Percentiles rank a stretch among this genome's conserved stretches.
Conservation (phyloP, 2,888 invertebrate species). For the Drosophila sordidula region DNA sequence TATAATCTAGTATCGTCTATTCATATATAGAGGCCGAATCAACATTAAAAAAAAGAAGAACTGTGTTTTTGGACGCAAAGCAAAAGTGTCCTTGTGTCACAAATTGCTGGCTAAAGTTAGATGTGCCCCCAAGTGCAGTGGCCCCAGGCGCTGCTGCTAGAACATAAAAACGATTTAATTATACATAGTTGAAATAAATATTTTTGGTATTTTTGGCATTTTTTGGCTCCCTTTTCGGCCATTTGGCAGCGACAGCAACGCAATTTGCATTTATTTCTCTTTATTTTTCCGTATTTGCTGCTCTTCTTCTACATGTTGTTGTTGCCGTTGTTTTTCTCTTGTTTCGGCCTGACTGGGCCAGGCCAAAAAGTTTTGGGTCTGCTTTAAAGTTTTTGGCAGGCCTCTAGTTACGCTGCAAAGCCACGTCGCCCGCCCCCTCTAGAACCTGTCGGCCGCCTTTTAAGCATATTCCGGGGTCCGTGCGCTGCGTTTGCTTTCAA, state of each 20-base stretch:
- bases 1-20: conserved; percentile 3
- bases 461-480: conserved; percentile 26
- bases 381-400: conserved; percentile 69
- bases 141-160: conserved; percentile 20
- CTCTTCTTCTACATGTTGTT: neutral
- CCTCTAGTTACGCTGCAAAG: conserved; percentile 28
- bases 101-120: conserved; percentile 40
- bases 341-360: conserved; percentile 49
- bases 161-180: conserved; percentile 60
- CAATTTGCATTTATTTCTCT: conserved; percentile 46
- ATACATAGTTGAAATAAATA: conserved; percentile 62
- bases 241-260: conserved; percentile 60
- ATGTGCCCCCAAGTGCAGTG: conserved; percentile 46
- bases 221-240: conserved; percentile 55
- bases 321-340: conserved; percentile 4
- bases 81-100: conserved; percentile 48
- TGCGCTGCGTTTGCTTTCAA: conserved; percentile 70
- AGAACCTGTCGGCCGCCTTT: conserved; percentile 13
- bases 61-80: conserved; percentile 10
- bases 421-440: neutral
- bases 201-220: conserved; percentile 57
- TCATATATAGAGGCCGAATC: neutral
- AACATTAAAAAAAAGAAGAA: neutral
- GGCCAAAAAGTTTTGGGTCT: conserved; percentile 59
- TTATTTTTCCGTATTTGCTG: conserved; percentile 6